These are phyloP conservation scores for Micrasema longulum DNA, from an alignment of 1,140 invertebrate species.

Conservation along the genomic window DNA sequence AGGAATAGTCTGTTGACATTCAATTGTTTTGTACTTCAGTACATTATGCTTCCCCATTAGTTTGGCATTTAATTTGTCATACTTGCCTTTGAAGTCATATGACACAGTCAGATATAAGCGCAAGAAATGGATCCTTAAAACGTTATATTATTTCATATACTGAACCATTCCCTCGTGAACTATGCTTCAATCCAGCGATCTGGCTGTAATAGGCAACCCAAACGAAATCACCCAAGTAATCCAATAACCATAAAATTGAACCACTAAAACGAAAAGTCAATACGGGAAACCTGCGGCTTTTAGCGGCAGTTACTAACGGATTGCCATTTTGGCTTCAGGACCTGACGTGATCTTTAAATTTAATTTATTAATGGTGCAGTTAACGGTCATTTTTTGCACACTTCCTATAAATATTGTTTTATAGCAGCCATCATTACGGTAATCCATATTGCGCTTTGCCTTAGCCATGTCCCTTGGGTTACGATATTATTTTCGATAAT, in stretches of 20 bases:
- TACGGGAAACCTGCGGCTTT: not conserved
- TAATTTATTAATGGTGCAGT: not conserved
- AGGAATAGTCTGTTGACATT: not conserved
- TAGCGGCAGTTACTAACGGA: not conserved
- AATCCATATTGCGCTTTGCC: conserved; percentile 20
- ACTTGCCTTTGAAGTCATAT: not conserved
- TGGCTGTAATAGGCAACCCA: conserved; percentile 3
- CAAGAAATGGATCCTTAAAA: conserved; percentile 7
- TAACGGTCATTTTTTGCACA: conserved; percentile 30
- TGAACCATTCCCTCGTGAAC: conserved; percentile 1
- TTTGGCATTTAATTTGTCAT: too few species aligned
- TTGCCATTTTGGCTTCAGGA: too few species aligned
- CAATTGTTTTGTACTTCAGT: too few species aligned
- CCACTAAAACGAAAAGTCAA: conserved; percentile 17
- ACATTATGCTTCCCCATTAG: too few species aligned
- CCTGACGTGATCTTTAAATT: too few species aligned
- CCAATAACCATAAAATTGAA: not conserved
- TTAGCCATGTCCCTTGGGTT: not conserved
- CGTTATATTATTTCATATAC: conserved; percentile 16
- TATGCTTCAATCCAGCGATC: conserved; percentile 17
- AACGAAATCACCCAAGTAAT: not conserved
- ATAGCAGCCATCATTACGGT: conserved; percentile 28
- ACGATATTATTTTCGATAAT: not conserved
- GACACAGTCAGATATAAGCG: not conserved
- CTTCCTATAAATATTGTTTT: conserved; percentile 38